phyloP scores from a whole-genome alignment of 2,797 vertebrate species.

The Percopsis omiscomaycus region DNA sequence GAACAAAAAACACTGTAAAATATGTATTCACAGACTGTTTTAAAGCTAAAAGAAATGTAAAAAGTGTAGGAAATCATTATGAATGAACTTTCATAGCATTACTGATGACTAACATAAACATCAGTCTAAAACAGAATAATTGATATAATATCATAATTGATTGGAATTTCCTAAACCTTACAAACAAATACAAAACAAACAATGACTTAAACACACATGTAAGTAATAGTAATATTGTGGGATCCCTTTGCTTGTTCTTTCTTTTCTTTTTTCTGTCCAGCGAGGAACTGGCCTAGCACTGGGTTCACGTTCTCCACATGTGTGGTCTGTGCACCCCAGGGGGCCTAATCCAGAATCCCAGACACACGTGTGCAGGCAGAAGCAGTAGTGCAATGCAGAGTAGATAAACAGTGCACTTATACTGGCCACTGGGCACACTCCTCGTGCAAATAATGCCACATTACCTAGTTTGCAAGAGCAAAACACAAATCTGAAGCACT shows the following conservation, averaged over 20 bases:
- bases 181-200: too few species aligned
- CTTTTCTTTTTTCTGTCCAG: conserved; percentile 27
- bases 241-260: conserved; percentile 9
- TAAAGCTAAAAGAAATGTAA: background rate
- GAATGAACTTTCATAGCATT: conserved; percentile 31
- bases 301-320: conserved; percentile 78
- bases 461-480: conserved; percentile 42
- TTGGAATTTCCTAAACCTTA: too few species aligned
- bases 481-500: conserved; percentile 22
- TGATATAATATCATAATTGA: too few species aligned
- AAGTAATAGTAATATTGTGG: conserved; percentile 17
- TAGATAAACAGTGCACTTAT: conserved; percentile 74
- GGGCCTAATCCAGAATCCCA: conserved; percentile 79
- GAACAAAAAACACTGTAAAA: conserved; percentile 10
- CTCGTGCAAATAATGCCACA: conserved; percentile 60
- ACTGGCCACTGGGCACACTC: conserved; percentile 70
- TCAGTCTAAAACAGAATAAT: too few species aligned
- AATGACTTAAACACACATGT: background rate
- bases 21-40: conserved; percentile 33
- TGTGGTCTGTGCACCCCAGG: conserved; percentile 79
- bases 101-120: background rate
- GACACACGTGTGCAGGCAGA: conserved; percentile 79
- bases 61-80: background rate
- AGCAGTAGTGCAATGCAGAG: conserved; percentile 74
- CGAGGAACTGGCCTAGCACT: conserved; percentile 43